Evolutionary conservation across 2,113 vertebrate species (phyloP).

Genomic region (Semicossyphus pulcher): DNA sequence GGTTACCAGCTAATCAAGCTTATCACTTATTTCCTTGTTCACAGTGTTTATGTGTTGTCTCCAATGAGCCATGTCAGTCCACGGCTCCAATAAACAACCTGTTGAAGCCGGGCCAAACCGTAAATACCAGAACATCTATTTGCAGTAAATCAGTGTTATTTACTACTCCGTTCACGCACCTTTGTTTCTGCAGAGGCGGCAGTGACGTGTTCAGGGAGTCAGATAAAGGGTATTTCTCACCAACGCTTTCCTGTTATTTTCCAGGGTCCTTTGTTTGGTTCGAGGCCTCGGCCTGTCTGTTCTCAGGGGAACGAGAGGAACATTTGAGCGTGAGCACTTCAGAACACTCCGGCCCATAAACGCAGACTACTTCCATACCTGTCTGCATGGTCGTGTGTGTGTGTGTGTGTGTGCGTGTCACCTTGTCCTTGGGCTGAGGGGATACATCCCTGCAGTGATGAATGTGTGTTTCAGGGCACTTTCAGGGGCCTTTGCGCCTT

Average conservation of each 20-base stretch:
- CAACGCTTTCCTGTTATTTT: constrained; percentile 99
- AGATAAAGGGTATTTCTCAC: constrained; percentile 99
- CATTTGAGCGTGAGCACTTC: constrained; percentile 56
- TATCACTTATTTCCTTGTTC: constrained; percentile 87
- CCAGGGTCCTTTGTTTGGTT: constrained; percentile 95
- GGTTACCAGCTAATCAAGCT: constrained; percentile 69
- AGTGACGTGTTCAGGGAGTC: constrained; percentile 97
- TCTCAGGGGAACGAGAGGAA: constrained; percentile 93
- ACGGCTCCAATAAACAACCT: constrained; percentile 90
- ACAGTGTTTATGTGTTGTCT: constrained; percentile 84
- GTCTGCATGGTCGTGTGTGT: constrained; percentile 21
- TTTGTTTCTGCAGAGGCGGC: constrained; percentile 92
- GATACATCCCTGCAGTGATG: constrained; percentile 7
- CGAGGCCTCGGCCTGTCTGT: constrained; percentile 87
- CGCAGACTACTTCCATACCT: constrained; percentile 56
- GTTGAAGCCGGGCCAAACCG: constrained; percentile 86
- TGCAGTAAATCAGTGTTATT: constrained; percentile 96
- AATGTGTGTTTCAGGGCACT: neutral
- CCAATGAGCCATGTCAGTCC: constrained; percentile 85
- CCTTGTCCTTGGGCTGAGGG: constrained; percentile 45
- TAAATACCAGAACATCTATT: constrained; percentile 91
- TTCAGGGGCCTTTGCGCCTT: neutral
- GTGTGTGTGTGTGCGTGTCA: constrained; percentile 25
- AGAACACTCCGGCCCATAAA: constrained; percentile 38
- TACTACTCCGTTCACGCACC: constrained; percentile 92